Evolutionary conservation across 2,888 invertebrate species (phyloP).

Genomic region (Ethmia dodecea): DNA sequence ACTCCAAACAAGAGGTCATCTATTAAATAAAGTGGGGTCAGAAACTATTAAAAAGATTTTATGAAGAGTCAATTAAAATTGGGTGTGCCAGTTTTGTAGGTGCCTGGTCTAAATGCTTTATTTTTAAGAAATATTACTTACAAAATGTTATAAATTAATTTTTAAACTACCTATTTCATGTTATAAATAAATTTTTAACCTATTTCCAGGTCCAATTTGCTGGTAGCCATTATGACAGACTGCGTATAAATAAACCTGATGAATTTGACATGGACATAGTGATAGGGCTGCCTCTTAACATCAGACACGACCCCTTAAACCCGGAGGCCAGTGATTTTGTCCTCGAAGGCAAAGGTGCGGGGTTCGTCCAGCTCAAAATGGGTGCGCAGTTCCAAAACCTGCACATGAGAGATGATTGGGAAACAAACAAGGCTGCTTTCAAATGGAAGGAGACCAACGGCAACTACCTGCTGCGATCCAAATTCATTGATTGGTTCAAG

Average conservation of each 20-base stretch:
- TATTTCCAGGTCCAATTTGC: conserved; percentile 59
- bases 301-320: conserved; percentile 26
- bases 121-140: too few relatives aligned
- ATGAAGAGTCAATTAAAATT: too few relatives aligned
- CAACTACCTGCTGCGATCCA: conserved; percentile 56
- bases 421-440: conserved; percentile 45
- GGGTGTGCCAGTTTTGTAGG: too few relatives aligned
- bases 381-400: conserved; percentile 46
- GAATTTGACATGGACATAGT: conserved; percentile 80
- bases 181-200: too few relatives aligned
- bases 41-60: too few relatives aligned
- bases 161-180: too few relatives aligned
- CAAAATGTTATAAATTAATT: too few relatives aligned
- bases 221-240: conserved; percentile 78
- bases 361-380: conserved; percentile 61
- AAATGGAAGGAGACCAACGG: conserved; percentile 48
- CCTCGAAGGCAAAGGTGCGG: conserved; percentile 51
- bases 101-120: too few relatives aligned
- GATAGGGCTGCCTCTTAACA: conserved; percentile 63
- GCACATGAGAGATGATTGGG: conserved; percentile 40
- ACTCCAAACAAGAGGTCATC: too few relatives aligned
- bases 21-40: too few relatives aligned
- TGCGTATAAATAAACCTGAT: conserved; percentile 75
- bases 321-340: conserved; percentile 45
- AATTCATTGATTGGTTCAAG: conserved; percentile 76